Conservation (phyloP, 2,888 invertebrate genomes). For the Drosophila kanekoi region DNA sequence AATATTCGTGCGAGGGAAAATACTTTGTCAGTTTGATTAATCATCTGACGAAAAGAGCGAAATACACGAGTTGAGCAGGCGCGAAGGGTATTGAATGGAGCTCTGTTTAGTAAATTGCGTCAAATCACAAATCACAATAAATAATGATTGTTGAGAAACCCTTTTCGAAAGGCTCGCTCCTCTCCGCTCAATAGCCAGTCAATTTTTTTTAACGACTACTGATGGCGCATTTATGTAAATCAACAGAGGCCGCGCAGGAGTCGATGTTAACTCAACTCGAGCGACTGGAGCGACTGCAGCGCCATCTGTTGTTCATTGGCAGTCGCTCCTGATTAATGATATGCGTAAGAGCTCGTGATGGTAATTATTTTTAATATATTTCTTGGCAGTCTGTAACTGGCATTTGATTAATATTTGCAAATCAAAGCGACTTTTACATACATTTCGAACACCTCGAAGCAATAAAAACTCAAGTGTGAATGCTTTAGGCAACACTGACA, state of each 20-base stretch:
- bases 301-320: slow-evolving; percentile 45
- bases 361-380: slow-evolving; percentile 76
- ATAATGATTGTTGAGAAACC: slow-evolving; percentile 63
- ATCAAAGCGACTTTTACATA: slow-evolving; percentile 25
- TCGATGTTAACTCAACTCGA: slow-evolving; percentile 34
- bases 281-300: neutral
- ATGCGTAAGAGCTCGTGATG: slow-evolving; percentile 45
- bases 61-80: neutral
- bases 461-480: slow-evolving; percentile 3
- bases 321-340: slow-evolving; percentile 64
- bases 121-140: slow-evolving; percentile 81
- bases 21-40: slow-evolving; percentile 78
- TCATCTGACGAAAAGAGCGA: slow-evolving; percentile 43
- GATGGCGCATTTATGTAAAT: slow-evolving; percentile 77
- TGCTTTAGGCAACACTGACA: neutral
- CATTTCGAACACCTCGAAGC: slow-evolving; percentile 19
- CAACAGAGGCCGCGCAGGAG: slow-evolving; percentile 45
- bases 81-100: neutral
- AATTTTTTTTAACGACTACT: slow-evolving; percentile 54
- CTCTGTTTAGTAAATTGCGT: slow-evolving; percentile 59
- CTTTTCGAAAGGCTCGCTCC: slow-evolving; percentile 45
- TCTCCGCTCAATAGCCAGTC: slow-evolving; percentile 13
- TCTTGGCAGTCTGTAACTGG: slow-evolving; percentile 60
- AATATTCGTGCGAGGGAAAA: slow-evolving; percentile 41
- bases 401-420: slow-evolving; percentile 70